Conservation (phyloP, 2,797 vertebrate genomes). For the Urophycis tenuis region DNA sequence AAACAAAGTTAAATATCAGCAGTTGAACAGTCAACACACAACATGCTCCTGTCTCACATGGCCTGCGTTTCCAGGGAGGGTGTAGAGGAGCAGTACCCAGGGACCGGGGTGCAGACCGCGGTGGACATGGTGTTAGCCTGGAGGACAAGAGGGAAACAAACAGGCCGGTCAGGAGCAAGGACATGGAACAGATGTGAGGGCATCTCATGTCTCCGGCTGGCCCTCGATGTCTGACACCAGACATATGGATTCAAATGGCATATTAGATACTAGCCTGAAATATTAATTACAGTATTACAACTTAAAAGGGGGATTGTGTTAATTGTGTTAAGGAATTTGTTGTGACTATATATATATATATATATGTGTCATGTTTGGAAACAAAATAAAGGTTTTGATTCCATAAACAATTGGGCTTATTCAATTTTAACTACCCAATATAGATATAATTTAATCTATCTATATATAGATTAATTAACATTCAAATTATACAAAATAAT, state of each 20-base stretch:
- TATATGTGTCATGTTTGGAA: not conserved
- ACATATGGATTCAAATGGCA: not conserved
- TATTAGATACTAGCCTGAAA: not conserved
- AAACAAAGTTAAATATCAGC: too few relatives aligned
- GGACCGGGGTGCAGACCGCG: conserved; percentile 66
- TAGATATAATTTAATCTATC: not conserved
- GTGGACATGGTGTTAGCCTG: not conserved
- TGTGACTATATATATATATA: not conserved
- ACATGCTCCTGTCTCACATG: conserved; percentile 61
- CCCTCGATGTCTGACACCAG: not conserved
- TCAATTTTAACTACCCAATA: not conserved
- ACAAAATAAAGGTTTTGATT: not conserved
- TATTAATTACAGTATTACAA: not conserved
- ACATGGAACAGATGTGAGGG: not conserved
- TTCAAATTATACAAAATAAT: not conserved
- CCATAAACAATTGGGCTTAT: not conserved
- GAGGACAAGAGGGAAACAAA: not conserved
- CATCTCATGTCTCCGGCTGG: not conserved
- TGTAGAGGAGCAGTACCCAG: conserved; percentile 53
- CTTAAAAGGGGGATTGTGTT: not conserved
- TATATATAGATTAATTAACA: not conserved
- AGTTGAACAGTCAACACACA: not conserved
- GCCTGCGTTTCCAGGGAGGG: conserved; percentile 67
- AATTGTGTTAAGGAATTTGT: not conserved
- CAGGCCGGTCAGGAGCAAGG: not conserved